Evolutionary conservation across 1,140 invertebrate species (phyloP).

Genomic region (Leptinotarsa undecemlineata): DNA sequence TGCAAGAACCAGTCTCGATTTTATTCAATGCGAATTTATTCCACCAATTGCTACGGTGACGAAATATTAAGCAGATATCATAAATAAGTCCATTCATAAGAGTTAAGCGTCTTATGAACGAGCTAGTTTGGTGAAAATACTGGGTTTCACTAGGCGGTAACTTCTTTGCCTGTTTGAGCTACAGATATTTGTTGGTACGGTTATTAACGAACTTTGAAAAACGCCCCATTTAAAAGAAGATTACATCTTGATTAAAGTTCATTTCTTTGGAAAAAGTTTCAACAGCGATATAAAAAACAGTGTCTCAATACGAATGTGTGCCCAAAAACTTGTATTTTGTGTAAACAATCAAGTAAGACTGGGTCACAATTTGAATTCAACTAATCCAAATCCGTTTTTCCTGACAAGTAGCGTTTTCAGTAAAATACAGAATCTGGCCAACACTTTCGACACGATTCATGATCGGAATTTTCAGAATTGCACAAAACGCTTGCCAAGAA

Average conservation of each 20-base stretch:
- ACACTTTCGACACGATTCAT: background rate
- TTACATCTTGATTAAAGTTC: no score
- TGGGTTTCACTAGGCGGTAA: background rate
- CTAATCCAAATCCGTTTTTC: no score
- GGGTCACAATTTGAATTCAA: no score
- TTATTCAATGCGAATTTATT: slow-evolving; percentile 26
- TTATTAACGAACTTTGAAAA: no score
- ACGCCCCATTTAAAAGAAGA: no score
- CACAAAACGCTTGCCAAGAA: slow-evolving; percentile 14
- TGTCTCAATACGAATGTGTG: no score
- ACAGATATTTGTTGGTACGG: no score
- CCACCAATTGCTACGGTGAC: slow-evolving; percentile 20
- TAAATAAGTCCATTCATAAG: slow-evolving; percentile 22
- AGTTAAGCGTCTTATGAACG: background rate
- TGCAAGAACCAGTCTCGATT: slow-evolving; percentile 21
- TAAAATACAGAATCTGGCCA: background rate
- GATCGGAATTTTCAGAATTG: slow-evolving; percentile 22
- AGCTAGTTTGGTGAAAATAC: background rate
- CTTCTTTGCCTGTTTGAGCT: background rate
- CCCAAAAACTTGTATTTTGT: no score
- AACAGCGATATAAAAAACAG: no score
- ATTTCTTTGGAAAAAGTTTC: no score
- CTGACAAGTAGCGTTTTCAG: no score
- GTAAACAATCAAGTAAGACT: no score
- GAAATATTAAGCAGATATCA: slow-evolving; percentile 23